These are phyloP conservation scores for Siniperca undulata DNA, from an alignment of 2,797 vertebrate genomes.

Conservation along the genomic window DNA sequence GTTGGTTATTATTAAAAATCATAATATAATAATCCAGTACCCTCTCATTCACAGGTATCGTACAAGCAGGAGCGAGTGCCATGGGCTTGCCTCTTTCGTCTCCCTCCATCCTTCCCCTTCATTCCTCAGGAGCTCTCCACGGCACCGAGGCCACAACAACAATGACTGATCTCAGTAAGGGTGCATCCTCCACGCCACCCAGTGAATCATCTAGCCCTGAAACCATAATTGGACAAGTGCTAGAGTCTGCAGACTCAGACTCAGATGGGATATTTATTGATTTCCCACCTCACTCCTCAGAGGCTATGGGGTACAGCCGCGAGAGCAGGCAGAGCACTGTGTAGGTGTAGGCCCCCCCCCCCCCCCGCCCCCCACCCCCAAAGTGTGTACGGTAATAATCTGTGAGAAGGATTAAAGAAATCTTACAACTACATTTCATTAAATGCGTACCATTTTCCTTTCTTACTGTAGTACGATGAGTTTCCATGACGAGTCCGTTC, in stretches of 20 bases:
- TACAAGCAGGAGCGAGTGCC: constrained; percentile 65
- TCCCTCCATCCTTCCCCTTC: constrained; percentile 84
- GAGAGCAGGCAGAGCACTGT: constrained; percentile 91
- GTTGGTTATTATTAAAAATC: constrained; percentile 8
- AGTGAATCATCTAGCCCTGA: constrained; percentile 94
- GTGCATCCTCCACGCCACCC: constrained; percentile 83
- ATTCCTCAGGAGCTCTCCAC: constrained; percentile 86
- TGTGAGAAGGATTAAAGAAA: constrained; percentile 38
- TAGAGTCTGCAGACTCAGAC: constrained; percentile 94
- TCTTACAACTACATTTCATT: constrained; percentile 40
- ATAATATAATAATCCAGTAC: constrained; percentile 19
- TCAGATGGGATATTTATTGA: constrained; percentile 98
- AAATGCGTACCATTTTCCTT: constrained; percentile 60
- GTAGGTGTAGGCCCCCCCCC: constrained; percentile 71
- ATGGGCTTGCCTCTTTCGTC: constrained; percentile 81
- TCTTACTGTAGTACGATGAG: constrained; percentile 32
- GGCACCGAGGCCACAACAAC: constrained; percentile 84
- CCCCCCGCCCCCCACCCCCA: too few species aligned
- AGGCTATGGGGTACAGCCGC: constrained; percentile 83
- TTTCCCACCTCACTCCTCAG: constrained; percentile 90
- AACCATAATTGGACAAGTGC: constrained; percentile 93
- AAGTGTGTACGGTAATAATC: constrained; percentile 39
- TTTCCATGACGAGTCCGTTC: constrained; percentile 46
- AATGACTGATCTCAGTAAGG: constrained; percentile 81
- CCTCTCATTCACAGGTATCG: constrained; percentile 67